Evolutionary conservation across 2,113 vertebrate species (phyloP).

Genomic region (Lagenorhynchus albirostris): DNA sequence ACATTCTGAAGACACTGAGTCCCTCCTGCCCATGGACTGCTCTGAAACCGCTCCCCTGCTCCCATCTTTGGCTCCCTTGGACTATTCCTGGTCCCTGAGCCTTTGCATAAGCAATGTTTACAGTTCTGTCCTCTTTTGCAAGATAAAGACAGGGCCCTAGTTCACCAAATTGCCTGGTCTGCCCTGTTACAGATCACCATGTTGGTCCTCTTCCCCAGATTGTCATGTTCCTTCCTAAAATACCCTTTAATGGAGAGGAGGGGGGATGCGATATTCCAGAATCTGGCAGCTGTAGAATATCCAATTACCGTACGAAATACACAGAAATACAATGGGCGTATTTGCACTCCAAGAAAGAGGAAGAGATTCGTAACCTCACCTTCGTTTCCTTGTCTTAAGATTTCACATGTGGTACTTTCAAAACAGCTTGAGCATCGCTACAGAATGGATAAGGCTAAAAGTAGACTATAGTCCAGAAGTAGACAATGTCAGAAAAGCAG

Average conservation of each 20-base stretch:
- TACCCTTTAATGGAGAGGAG: neutral
- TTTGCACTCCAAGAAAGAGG: neutral
- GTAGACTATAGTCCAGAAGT: neutral
- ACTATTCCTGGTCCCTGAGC: neutral
- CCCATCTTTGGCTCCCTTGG: too few relatives aligned
- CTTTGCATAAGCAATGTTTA: neutral
- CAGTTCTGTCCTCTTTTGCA: neutral
- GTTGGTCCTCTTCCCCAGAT: neutral
- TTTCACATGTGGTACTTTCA: neutral
- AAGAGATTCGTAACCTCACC: neutral
- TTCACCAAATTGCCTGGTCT: neutral
- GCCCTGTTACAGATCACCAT: neutral
- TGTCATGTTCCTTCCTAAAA: neutral
- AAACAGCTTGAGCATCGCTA: neutral
- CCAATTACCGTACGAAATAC: neutral
- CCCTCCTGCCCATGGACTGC: neutral
- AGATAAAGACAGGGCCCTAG: neutral
- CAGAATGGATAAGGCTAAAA: neutral
- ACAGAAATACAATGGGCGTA: neutral
- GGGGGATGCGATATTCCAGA: neutral
- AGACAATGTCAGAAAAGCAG: neutral
- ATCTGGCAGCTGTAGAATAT: neutral
- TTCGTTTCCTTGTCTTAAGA: neutral
- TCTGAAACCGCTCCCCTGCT: neutral
- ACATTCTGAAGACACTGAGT: neutral